Evolutionary conservation across 37 sponge, comb jelly and placozoan species (phyloP).

Genomic region (Ephydatia muelleri): DNA sequence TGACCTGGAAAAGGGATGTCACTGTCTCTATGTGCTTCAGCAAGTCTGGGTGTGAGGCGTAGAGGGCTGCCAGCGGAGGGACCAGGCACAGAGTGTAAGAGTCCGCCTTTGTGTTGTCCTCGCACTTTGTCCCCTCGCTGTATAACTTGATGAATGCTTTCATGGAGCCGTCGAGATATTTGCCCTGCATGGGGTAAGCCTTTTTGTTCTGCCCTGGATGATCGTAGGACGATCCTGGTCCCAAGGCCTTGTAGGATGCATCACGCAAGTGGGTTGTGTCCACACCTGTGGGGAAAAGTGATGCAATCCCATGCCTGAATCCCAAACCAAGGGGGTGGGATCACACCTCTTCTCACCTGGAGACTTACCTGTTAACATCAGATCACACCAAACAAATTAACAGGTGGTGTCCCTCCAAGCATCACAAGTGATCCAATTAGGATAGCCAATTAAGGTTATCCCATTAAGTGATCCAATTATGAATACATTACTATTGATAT

Average conservation of each 20-base stretch:
- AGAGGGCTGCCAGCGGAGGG: slow-evolving; percentile 32
- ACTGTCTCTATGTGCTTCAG: slow-evolving; percentile 8
- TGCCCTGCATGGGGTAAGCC: slow-evolving; percentile 40
- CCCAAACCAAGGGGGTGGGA: too few relatives aligned
- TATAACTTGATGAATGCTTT: slow-evolving; percentile 23
- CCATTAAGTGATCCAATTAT: too few relatives aligned
- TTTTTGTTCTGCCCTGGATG: slow-evolving; percentile 3
- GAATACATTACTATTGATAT: too few relatives aligned
- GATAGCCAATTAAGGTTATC: too few relatives aligned
- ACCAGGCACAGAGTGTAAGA: slow-evolving; percentile 34
- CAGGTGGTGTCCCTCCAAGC: too few relatives aligned
- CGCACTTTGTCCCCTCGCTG: slow-evolving; percentile 15
- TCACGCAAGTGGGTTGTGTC: too few relatives aligned
- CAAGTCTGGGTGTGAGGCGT: slow-evolving; percentile 44
- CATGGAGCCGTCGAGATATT: slow-evolving; percentile 36
- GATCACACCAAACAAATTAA: too few relatives aligned
- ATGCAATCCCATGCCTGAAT: too few relatives aligned
- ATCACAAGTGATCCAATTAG: too few relatives aligned
- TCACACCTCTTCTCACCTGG: too few relatives aligned
- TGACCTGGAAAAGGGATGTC: slow-evolving; percentile 7
- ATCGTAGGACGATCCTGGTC: slow-evolving; percentile 51
- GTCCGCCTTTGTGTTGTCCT: slow-evolving; percentile 33
- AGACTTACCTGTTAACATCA: too few relatives aligned
- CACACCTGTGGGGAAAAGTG: too few relatives aligned
- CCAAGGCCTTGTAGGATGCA: slow-evolving; percentile 47